Conservation (phyloP, 2,888 invertebrate species). For the Cantharis rustica region DNA sequence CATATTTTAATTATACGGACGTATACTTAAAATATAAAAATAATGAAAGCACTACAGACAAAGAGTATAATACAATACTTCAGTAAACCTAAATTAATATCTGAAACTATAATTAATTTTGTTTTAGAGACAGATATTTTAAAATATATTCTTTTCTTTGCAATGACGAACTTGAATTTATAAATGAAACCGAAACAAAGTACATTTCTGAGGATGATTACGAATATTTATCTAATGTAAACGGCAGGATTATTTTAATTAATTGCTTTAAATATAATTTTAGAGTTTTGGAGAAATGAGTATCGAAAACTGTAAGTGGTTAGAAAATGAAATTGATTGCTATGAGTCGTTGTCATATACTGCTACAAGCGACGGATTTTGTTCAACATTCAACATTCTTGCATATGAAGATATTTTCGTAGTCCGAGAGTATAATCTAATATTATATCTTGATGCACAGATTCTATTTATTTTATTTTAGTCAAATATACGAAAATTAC, state of each 20-base stretch:
- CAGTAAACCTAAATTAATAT: no score
- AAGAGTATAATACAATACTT: not conserved
- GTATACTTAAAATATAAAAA: not conserved
- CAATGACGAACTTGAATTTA: not conserved
- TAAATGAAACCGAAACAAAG: not conserved
- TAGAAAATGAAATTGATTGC: not conserved
- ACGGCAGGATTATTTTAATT: not conserved
- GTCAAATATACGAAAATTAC: not conserved
- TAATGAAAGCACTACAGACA: not conserved
- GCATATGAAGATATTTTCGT: not conserved
- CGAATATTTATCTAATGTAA: not conserved
- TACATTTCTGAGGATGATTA: not conserved
- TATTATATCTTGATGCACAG: not conserved
- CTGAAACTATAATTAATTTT: no score
- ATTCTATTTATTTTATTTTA: not conserved
- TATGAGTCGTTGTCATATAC: not conserved
- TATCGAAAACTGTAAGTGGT: not conserved
- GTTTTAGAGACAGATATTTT: not conserved
- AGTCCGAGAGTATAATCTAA: not conserved
- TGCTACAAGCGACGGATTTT: not conserved
- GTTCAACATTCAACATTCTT: slow-evolving; percentile 1
- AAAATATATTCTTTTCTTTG: slow-evolving; percentile 1
- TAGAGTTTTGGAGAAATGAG: not conserved
- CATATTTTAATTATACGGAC: slow-evolving; percentile 9
- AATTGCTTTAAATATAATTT: not conserved